Base-by-base conservation (phyloP, 1,140 invertebrate species). In the Schlechtendalia chinensis region DNA sequence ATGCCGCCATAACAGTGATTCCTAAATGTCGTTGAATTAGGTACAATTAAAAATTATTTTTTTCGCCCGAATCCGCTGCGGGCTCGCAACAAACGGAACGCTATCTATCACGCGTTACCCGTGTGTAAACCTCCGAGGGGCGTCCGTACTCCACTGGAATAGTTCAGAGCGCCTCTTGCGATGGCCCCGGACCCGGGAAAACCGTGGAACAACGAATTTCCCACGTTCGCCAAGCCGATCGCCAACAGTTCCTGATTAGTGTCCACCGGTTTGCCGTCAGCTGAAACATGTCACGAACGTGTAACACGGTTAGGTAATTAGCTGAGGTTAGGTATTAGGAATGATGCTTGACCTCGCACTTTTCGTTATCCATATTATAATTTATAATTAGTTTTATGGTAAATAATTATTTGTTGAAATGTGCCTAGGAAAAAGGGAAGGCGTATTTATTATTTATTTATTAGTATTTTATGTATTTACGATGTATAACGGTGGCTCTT, bases 131-230 rank as follows among this genome's bases (percentile, higher is more conserved):
- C 94, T 71, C 92, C 93, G 22, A 96, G 85, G 0, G 95, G 92
- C 5, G 95, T 96, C 83, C 91, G 89, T 0, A 96, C 95, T 16
- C 96, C 96, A 84, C 93, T 95, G 53, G 92, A 91, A 84, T 96
- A 93, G 85, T 95, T 94, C 1, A 98, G 94, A 47, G 96, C 95
- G 83, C 94, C 95, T 83, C 94, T 89, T 54, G 93, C 93, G n/a
- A 96, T 88, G 22, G 93, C 93, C 56, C 94, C 96, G 17, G 93
- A 93, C 1, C 93, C 90, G 2, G 96, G 95, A 85, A 93, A 95
- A 1, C 93, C 87, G 86, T 91, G 91, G 67, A 96, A 90, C 86
- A 98, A 96, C 0, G 94, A 95, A 85, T 94, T 95, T 11, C 92
- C 89, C 65, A 98, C 89, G 85, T 96, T 96, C 81, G 90, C 90